Conservation (phyloP, 2,113 vertebrate species). For the Elaphurus davidianus region DNA sequence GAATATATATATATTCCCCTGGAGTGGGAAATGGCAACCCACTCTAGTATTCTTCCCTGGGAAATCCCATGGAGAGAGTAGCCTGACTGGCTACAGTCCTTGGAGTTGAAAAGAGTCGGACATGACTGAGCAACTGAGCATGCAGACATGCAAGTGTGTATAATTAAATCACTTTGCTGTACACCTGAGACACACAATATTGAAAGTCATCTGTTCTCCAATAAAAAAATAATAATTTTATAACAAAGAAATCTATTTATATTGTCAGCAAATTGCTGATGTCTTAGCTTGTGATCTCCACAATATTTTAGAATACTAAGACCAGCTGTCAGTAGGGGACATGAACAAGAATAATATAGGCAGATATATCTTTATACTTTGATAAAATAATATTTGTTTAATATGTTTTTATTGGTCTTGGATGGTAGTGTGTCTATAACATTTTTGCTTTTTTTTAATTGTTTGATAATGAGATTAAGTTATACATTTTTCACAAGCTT, state of each 20-base stretch:
- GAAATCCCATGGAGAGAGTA: not conserved
- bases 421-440: not conserved
- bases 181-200: not conserved
- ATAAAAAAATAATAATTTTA: not conserved
- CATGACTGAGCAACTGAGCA: not conserved
- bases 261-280: not conserved
- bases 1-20: not conserved
- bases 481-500: not conserved
- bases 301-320: not conserved
- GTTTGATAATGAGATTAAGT: not conserved
- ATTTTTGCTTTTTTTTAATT: not conserved
- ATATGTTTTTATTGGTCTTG: not conserved
- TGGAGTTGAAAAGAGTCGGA: not conserved
- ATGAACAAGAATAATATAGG: not conserved
- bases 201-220: not conserved
- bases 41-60: not conserved
- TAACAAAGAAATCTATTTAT: not conserved
- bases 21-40: not conserved
- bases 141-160: rapidly evolving
- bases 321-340: not conserved
- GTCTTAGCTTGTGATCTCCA: not conserved
- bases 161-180: not conserved
- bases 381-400: not conserved
- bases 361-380: not conserved
- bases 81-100: not conserved